phyloP scores from a whole-genome alignment of 2,113 vertebrate genomes.

The Petaurus breviceps region DNA sequence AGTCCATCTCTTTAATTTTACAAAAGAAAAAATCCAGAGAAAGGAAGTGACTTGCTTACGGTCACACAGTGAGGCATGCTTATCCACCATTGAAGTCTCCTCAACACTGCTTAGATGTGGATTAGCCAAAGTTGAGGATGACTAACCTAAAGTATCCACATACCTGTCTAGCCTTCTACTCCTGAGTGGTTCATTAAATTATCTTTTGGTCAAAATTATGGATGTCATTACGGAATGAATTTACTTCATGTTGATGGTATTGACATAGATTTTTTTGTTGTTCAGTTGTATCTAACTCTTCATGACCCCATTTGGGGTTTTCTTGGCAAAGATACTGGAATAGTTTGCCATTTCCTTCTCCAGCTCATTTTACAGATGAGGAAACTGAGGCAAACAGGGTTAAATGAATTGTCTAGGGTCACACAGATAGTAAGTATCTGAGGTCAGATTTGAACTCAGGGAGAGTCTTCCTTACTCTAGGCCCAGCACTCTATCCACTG shows the following conservation, averaged over 20 bases:
- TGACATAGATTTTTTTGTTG: not conserved
- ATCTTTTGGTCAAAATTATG: not conserved
- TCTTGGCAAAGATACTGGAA: not conserved
- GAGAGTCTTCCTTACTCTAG: not conserved
- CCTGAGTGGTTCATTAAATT: not conserved
- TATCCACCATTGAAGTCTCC: not conserved
- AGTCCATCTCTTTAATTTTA: not conserved
- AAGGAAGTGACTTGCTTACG: not conserved
- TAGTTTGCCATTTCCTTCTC: not conserved
- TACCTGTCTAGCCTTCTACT: not conserved
- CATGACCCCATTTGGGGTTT: not conserved
- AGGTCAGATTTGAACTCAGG: not conserved
- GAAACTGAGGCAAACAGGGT: not conserved
- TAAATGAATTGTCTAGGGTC: not conserved
- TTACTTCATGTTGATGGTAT: not conserved
- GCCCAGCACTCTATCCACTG: not conserved
- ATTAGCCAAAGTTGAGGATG: not conserved
- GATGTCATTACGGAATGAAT: not conserved
- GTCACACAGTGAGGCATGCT: not conserved
- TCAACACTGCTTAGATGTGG: not conserved
- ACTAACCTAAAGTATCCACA: not conserved
- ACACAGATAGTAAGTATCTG: not conserved
- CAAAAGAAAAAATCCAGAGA: not conserved
- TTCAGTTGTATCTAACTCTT: not conserved
- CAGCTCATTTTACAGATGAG: not conserved